Base-by-base conservation (phyloP, 2,888 invertebrate genomes). In the Melanchra persicariae region DNA sequence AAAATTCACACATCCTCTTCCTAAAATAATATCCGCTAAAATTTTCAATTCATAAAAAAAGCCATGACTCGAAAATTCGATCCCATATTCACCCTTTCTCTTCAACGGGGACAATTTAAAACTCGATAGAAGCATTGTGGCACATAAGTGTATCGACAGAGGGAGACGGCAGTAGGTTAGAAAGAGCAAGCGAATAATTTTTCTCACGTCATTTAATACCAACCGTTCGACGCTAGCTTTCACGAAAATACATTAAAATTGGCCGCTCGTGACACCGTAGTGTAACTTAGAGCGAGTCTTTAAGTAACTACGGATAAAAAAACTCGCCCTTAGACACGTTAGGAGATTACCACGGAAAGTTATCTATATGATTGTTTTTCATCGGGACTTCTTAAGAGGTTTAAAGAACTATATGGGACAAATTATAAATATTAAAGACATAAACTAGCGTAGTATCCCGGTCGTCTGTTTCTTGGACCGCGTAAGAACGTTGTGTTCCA, bases 151-250 rank as follows among this genome's bases (percentile, higher is more conserved):
- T 81, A 59, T 72, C 64, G 80, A 40, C 15, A 63, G 81, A 87
- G 77, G 26, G 81, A 84, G 84, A 85, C 0, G 49, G 74, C 71
- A 55, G 24, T 55, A 66, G 7, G 65, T 61, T 65, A 49, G 75
- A 85, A 61, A 47, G 85, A 77, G 84, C 83, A 30, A 80, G 82
- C 83, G 40, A 86, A 88, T 86, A 87, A 87, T 91, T 92, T 91
- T 92, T 90, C 91, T 89, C 91, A 91, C 93, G 88, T 92, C 92
- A 91, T 93, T 92, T 92, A 92, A 90, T 91, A 88, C 85, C 83
- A 83, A 87, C 80, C 84, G 83, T 84, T 84, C 83, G 87, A 80
- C 70, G 77, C 81, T 75, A 70, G 85, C 74, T 86, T 83, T 82
- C 80, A 76, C 85, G 89, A 90, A 91, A 93, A 92, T 89, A 92